phyloP scores from a whole-genome alignment of 2,797 vertebrate species.

The Mastacembelus armatus region DNA sequence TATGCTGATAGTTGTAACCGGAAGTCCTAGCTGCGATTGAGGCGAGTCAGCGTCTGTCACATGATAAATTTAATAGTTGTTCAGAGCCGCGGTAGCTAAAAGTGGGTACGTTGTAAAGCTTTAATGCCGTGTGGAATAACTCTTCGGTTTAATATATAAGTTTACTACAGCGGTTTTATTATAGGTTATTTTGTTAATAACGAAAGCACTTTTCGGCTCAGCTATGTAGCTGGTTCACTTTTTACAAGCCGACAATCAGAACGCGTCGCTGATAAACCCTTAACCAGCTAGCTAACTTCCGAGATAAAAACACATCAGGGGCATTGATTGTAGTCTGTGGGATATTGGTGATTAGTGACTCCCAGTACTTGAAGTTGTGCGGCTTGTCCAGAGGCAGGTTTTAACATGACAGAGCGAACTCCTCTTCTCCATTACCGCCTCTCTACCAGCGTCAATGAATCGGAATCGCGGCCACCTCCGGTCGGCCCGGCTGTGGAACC shows the following conservation, averaged over 20 bases:
- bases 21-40: not conserved
- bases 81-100: conserved; percentile 2
- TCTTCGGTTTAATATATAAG: fast-evolving
- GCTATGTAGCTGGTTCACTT: conserved; percentile 28
- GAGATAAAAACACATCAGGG: not conserved
- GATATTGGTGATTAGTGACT: not conserved
- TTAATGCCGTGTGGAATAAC: not conserved
- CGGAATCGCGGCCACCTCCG: conserved; percentile 54
- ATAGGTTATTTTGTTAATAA: not conserved
- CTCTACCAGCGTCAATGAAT: conserved; percentile 80
- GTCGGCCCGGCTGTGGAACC: conserved; percentile 53
- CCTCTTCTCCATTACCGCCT: conserved; percentile 91
- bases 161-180: not conserved
- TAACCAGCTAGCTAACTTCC: not conserved
- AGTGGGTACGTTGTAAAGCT: not conserved
- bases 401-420: conserved; percentile 85
- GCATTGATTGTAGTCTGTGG: not conserved
- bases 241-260: not conserved
- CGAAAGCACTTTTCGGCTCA: not conserved
- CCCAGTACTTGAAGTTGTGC: conserved; percentile 10
- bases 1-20: conserved; percentile 39
- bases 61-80: conserved; percentile 64
- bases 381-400: not conserved
- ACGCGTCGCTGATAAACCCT: conserved; percentile 2
- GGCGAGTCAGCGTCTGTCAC: conserved; percentile 49